phyloP scores from a whole-genome alignment of 2,888 invertebrate genomes.

The Pyrrhosoma nymphula region DNA sequence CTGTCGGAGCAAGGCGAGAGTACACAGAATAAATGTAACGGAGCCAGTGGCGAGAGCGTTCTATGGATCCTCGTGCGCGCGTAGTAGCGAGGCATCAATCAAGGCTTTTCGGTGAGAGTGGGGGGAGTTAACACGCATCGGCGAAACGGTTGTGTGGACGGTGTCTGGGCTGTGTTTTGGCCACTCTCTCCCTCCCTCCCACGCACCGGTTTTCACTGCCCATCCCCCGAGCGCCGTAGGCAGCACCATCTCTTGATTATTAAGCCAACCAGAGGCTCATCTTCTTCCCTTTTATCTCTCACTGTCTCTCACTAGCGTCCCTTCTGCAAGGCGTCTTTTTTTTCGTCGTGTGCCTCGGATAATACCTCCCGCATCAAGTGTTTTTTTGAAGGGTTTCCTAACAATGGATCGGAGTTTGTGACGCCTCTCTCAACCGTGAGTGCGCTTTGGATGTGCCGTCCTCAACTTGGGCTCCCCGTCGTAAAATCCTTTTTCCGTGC shows the following conservation, averaged over 20 bases:
- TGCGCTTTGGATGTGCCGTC: neutral
- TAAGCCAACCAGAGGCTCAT: neutral
- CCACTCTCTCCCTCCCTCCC: neutral
- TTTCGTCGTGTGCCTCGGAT: conserved; percentile 9
- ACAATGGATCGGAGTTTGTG: neutral
- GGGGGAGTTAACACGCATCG: neutral
- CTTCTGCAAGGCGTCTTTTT: neutral
- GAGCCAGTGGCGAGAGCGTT: neutral
- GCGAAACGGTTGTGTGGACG: neutral
- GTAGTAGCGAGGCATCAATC: neutral
- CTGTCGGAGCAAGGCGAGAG: neutral
- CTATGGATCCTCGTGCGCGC: neutral
- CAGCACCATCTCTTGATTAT: conserved; percentile 8
- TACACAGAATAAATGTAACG: neutral
- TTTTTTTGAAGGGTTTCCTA: conserved; percentile 51
- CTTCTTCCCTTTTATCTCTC: neutral
- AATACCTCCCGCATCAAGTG: conserved; percentile 47
- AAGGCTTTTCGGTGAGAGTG: neutral
- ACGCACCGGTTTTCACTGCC: neutral
- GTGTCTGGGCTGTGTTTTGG: conserved; percentile 26
- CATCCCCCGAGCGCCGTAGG: neutral
- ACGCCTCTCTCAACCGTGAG: neutral
- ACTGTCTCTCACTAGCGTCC: neutral
- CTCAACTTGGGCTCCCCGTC: neutral
- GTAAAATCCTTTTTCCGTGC: neutral